Evolutionary conservation across 2,888 invertebrate genomes (phyloP).

Genomic region (Pammene fasciana): DNA sequence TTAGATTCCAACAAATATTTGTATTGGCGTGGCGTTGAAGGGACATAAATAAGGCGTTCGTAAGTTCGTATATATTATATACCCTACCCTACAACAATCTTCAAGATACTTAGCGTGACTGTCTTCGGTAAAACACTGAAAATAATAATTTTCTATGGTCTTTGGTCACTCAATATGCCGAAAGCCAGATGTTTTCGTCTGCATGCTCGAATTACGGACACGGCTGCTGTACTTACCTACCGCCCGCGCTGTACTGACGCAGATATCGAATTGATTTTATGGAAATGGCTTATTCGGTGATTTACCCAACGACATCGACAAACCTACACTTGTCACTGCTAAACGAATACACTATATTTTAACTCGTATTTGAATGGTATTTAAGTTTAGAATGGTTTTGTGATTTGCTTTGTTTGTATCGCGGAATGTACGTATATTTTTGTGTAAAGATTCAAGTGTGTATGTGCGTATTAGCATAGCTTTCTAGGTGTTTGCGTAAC

Average conservation of each 20-base stretch:
- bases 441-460: conserved; percentile 22
- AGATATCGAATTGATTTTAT: conserved; percentile 40
- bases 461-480: conserved; percentile 43
- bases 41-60: too few relatives aligned
- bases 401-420: neutral
- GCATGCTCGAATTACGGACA: conserved; percentile 4
- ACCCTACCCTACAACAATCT: too few relatives aligned
- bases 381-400: neutral
- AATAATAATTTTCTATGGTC: neutral
- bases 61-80: too few relatives aligned
- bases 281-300: conserved; percentile 38
- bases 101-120: too few relatives aligned
- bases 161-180: neutral
- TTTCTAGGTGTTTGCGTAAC: conserved; percentile 44
- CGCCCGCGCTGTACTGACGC: conserved; percentile 31
- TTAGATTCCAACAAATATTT: too few relatives aligned
- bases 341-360: neutral
- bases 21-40: too few relatives aligned
- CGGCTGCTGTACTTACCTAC: too few relatives aligned
- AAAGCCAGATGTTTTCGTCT: neutral
- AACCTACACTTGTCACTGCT: neutral
- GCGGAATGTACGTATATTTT: conserved; percentile 10
- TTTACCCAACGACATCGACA: conserved; percentile 27
- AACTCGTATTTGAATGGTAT: neutral
- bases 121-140: too few relatives aligned